Evolutionary conservation across 2,113 vertebrate species (phyloP), one percentile per base, ranked within the genome.

Genomic region (Platycercus adscitus): DNA sequence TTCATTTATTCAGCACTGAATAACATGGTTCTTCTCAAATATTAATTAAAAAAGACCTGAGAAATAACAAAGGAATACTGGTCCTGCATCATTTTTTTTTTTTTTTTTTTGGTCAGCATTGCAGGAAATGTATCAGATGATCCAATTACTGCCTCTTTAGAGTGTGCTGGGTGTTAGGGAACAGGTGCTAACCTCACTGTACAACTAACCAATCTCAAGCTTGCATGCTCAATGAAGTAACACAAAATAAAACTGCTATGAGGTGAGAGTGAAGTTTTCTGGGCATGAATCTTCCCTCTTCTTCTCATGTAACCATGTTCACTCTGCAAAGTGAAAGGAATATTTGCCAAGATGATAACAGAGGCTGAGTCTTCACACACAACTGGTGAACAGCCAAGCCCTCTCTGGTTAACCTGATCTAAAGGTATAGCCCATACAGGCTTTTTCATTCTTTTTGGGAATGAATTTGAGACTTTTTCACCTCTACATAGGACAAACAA

Each of bases 21-120:
- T 84, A 87, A 53, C 46, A 73, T 11, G 76, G 52, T 52, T 95
- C 70, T 56, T 71, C 87, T 93, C 83, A 90, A 93, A 71, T 92
- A 84, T 90, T 78, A 94, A 79, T 94, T 91, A 89, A 92, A 96
- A 94, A 75, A 37, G 31, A 33, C 24, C 43, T 65, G 49, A 72
- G 49, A 10, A 26, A 31, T 41, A 86, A 29, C 43, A 80, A 72
- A 89, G 33, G 28, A 93, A 63, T 24, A 58, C 24, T 63, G 17
- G 44, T 46, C 64, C 60, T 92, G 46, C 44, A 39, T 91, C 31
- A 68, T 39, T 81, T 78, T 77, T 52, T 52, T 68, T 71, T 80
- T n/a, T 39, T 81, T 78, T 77, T 52, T 52, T 81, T 68, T 71
- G 76, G 43, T 86, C 64, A 84, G 37, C n/a, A 10, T 9, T 72